Percentiles rank a stretch among this genome's conserved stretches.
Evolutionary conservation across 2,888 invertebrate genomes (phyloP).

Genomic region (Dolichomitus sp.): DNA sequence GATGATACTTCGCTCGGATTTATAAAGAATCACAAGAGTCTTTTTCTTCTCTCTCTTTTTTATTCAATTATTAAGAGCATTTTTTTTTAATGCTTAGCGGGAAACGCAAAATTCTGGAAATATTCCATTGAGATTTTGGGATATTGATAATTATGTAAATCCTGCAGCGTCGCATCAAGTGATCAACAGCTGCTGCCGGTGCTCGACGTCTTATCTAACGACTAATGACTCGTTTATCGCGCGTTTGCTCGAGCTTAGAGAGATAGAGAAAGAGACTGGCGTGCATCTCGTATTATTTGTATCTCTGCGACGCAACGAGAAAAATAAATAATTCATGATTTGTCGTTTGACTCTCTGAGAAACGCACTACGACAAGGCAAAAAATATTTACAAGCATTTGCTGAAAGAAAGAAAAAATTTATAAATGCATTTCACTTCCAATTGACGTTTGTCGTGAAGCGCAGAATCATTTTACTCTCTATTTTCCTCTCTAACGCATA

Average conservation of each 20-base stretch:
- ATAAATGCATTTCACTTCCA: slow-evolving; percentile 23
- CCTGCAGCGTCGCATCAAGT: slow-evolving; percentile 25
- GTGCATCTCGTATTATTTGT: neutral
- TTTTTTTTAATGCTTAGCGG: neutral
- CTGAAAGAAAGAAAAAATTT: neutral
- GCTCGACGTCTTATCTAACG: slow-evolving; percentile 43
- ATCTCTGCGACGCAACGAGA: neutral
- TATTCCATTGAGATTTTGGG: slow-evolving; percentile 19
- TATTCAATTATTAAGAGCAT: neutral
- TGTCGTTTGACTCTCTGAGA: neutral
- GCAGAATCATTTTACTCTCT: slow-evolving; percentile 12
- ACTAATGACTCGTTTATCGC: slow-evolving; percentile 48
- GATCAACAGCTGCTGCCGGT: slow-evolving; percentile 19
- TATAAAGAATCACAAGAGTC: neutral
- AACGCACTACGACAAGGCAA: neutral
- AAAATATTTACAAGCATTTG: neutral
- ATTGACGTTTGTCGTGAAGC: neutral
- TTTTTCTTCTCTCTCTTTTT: slow-evolving; percentile 1
- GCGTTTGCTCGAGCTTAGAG: slow-evolving; percentile 35
- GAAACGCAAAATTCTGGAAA: slow-evolving; percentile 2
- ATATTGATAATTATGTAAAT: slow-evolving; percentile 19
- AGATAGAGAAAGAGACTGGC: slow-evolving; percentile 5
- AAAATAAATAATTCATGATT: slow-evolving; percentile 9
- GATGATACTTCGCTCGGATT: neutral
- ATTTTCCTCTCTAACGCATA: slow-evolving; percentile 13